Base-by-base conservation (phyloP, 2,113 vertebrate genomes). In the Uropsilus gracilis region DNA sequence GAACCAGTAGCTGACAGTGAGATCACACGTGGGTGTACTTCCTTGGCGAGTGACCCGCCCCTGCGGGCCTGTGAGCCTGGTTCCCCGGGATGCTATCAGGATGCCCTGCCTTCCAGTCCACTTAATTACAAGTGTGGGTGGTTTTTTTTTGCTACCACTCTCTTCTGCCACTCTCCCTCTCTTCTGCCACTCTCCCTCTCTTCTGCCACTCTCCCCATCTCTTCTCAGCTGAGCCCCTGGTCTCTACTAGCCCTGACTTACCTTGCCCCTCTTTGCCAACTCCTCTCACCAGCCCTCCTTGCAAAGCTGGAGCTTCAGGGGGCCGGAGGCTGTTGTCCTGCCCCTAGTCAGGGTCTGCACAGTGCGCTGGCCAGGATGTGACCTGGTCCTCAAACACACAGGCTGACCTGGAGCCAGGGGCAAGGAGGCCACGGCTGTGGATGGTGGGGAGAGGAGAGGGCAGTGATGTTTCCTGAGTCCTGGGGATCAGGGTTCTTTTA, bases 31-130 rank as follows among this genome's bases (percentile, higher is more conserved):
- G 20, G 30, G 18, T 18, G 6, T 6, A 2, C 37, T 50, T 8
- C 48, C 85, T 18, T 8, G 1, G 63, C 82, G 59, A 73, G 22
- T 22, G 1, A 2, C 55, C 18, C 37, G 34, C 1, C 14, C 66
- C 73, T 17, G 0, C 6, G 0, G 34, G n/a, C 61, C 55, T 59
- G 34, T 26, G 30, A 53, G 18, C n/a, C 1, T 7, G 0, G 24
- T 18, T 37, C 39, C 26, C 22, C 16, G 1, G 0, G 3, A 0
- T 4, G 2, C 2, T 0, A 16, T 24, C 72, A 48, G 50, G 44
- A 61, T 3, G 1, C 8, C 2, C 63, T 30, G 9, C 22, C 57
- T 48, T 48, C 37, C 55, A 22, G 20, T n/a, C 17, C 53, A 50
- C 80, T 81, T 12, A 12, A 61, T 75, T 94, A 30, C 46, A 44